These are phyloP conservation scores for Beroe forskalii DNA, from an alignment of 37 sponge, comb jelly and placozoan species.

Conservation along the genomic window DNA sequence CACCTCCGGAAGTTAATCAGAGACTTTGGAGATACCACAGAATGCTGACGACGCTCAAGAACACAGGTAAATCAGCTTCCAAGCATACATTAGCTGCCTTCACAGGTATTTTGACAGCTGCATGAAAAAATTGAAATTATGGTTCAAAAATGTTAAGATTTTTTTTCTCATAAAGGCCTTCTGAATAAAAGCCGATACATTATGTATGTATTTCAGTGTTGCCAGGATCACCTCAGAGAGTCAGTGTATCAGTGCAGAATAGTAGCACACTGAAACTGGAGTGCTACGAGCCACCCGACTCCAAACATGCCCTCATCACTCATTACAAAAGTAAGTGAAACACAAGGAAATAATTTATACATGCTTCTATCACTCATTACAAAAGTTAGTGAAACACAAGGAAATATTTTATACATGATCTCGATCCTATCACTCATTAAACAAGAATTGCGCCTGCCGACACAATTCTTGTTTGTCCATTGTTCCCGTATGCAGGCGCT, in stretches of 20 bases:
- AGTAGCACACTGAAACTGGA: not conserved
- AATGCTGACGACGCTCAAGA: conserved; percentile 26
- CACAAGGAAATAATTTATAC: not conserved
- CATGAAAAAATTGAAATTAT: not conserved
- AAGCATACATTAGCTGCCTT: not conserved
- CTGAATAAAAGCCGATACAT: no score
- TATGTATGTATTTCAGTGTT: not conserved
- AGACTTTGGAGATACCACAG: conserved; percentile 3
- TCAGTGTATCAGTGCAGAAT: not conserved
- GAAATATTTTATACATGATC: no score
- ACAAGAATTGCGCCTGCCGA: no score
- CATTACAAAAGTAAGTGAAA: conserved; percentile 4
- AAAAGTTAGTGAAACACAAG: no score
- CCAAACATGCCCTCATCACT: conserved; percentile 36
- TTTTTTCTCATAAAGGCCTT: no score
- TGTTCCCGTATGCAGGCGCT: no score
- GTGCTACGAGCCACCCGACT: conserved; percentile 35
- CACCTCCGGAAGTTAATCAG: conserved; percentile 8
- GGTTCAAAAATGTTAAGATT: no score
- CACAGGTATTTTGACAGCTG: not conserved
- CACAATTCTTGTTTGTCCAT: no score
- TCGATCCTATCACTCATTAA: no score
- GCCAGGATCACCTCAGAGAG: not conserved
- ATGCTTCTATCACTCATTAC: no score
- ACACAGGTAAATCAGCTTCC: not conserved